Conservation (phyloP, 2,113 vertebrate genomes). For the Lagopus muta region DNA sequence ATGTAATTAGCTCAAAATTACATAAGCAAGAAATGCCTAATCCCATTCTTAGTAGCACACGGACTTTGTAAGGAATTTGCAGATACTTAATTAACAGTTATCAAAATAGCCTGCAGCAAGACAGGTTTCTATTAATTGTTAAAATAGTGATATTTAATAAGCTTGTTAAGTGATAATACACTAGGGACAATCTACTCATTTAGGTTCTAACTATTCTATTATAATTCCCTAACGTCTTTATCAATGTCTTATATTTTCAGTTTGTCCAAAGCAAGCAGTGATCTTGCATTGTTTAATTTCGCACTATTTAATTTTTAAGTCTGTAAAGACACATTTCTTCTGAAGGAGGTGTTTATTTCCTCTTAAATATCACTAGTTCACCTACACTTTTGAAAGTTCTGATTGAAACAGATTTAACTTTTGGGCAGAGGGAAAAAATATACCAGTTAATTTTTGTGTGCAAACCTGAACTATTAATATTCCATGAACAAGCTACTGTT, state of each 20-base stretch:
- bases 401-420: not conserved
- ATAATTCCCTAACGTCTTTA: constrained; percentile 48
- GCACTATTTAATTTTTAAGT: not conserved
- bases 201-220: constrained; percentile 30
- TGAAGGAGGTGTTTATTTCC: not conserved
- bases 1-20: constrained; percentile 82
- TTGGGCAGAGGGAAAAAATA: not conserved
- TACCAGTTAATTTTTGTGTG: not conserved
- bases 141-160: constrained; percentile 74
- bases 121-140: constrained; percentile 77
- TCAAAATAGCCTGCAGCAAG: constrained; percentile 73
- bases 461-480: not conserved
- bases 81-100: constrained; percentile 76
- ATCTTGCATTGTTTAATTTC: not conserved
- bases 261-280: not conserved
- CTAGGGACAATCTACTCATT: constrained; percentile 61
- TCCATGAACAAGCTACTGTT: not conserved
- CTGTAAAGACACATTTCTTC: not conserved
- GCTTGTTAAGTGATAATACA: constrained; percentile 69
- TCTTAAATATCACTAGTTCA: not conserved
- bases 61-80: constrained; percentile 73
- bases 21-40: constrained; percentile 79
- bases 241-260: constrained; percentile 42
- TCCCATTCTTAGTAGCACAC: constrained; percentile 75
- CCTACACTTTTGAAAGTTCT: not conserved